Conservation (phyloP, 2,888 invertebrate genomes). For the Candidula unifasciata region DNA sequence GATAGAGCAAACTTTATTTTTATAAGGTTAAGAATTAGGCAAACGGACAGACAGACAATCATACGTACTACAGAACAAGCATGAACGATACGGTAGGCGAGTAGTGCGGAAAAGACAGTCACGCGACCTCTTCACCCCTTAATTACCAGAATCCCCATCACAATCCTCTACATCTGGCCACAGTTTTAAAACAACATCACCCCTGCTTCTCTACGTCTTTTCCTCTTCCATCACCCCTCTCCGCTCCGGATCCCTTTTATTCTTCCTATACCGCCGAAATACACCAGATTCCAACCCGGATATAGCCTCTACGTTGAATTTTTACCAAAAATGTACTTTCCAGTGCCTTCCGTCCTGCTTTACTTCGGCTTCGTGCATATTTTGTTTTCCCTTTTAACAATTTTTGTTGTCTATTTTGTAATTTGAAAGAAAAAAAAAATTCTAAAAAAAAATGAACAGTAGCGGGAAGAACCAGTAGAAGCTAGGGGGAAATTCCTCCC, state of each 20-base stretch:
- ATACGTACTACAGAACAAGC: too few relatives aligned
- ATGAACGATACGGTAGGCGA: too few relatives aligned
- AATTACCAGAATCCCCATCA: not conserved
- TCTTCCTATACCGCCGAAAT: not conserved
- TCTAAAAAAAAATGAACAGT: not conserved
- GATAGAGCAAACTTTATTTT: too few relatives aligned
- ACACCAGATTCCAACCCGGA: not conserved
- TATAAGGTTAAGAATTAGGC: too few relatives aligned
- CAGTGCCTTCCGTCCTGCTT: too few relatives aligned
- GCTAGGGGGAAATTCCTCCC: not conserved
- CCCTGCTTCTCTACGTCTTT: not conserved
- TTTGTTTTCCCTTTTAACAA: not conserved
- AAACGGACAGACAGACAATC: too few relatives aligned
- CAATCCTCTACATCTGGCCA: constrained; percentile 6
- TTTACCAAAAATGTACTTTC: not conserved
- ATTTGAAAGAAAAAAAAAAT: too few relatives aligned
- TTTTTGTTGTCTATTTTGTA: not conserved
- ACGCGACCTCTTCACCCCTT: not conserved
- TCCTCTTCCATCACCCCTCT: not conserved
- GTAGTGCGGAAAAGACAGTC: not conserved
- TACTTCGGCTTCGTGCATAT: too few relatives aligned
- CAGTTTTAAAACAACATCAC: not conserved
- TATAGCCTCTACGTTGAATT: not conserved
- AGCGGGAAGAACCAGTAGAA: not conserved
- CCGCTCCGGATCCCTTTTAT: not conserved